phyloP scores from a whole-genome alignment of 2,113 vertebrate species.

The Zapus hudsonius region DNA sequence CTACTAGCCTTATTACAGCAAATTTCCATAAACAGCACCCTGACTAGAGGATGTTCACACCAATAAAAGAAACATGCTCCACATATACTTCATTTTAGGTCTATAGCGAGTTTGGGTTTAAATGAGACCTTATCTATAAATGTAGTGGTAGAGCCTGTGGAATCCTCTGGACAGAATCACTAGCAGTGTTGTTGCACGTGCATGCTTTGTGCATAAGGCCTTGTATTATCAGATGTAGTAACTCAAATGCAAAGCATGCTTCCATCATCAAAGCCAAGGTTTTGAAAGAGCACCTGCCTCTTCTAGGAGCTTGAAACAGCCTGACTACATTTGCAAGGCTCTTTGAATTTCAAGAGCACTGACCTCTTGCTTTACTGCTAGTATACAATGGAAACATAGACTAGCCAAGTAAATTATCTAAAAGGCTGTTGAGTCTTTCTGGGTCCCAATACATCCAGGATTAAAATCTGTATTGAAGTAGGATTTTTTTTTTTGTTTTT shows the following conservation, averaged over 20 bases:
- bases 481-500: too few species aligned
- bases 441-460: background rate
- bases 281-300: conserved; percentile 8
- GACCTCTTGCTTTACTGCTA: background rate
- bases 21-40: background rate
- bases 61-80: background rate
- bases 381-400: background rate
- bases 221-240: background rate
- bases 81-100: conserved; percentile 6
- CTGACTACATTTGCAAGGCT: conserved; percentile 24
- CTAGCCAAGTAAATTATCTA: background rate
- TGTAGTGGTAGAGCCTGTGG: background rate
- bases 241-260: conserved; percentile 25
- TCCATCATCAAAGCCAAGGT: conserved; percentile 41
- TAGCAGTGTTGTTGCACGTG: background rate
- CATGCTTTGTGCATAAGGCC: background rate
- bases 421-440: background rate
- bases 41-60: background rate
- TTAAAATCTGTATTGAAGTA: conserved; percentile 11
- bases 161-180: conserved; percentile 8
- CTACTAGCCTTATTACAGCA: background rate
- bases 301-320: background rate
- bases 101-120: conserved; percentile 25
- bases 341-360: conserved; percentile 11
- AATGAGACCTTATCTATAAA: conserved; percentile 51